Evolutionary conservation across 92 coral and sea anemone species (phyloP).

Genomic region (Epizoanthus fatuus): DNA sequence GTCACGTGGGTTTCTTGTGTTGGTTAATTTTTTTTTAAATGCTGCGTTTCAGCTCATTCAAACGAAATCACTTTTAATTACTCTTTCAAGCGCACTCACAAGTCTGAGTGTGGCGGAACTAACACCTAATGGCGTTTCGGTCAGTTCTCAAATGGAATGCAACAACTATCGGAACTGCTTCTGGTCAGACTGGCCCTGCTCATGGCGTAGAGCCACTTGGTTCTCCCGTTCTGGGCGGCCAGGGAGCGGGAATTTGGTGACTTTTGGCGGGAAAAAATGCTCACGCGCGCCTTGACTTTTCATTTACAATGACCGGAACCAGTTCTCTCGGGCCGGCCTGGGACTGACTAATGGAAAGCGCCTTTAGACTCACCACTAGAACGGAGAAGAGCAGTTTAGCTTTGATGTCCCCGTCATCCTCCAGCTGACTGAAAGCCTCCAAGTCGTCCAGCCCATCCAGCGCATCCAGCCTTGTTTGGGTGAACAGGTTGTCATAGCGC

Average conservation of each 20-base stretch:
- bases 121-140: neutral
- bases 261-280: no score
- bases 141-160: no score
- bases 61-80: neutral
- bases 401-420: slow-evolving; percentile 83
- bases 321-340: no score
- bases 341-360: no score
- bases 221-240: no score
- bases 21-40: neutral
- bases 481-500: slow-evolving; percentile 90
- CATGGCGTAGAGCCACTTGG: no score
- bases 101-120: neutral
- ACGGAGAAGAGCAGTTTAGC: slow-evolving; percentile 91
- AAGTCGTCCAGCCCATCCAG: slow-evolving; percentile 89
- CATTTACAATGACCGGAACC: no score
- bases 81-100: neutral
- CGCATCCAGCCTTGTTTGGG: slow-evolving; percentile 92
- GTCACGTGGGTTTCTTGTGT: neutral
- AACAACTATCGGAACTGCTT: no score
- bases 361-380: slow-evolving; percentile 78
- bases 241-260: no score
- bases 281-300: no score
- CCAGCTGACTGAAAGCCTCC: slow-evolving; percentile 76
- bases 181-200: no score
- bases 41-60: no score